Conservation (phyloP, 2,888 invertebrate species). For the Oegoconia quadripuncta region DNA sequence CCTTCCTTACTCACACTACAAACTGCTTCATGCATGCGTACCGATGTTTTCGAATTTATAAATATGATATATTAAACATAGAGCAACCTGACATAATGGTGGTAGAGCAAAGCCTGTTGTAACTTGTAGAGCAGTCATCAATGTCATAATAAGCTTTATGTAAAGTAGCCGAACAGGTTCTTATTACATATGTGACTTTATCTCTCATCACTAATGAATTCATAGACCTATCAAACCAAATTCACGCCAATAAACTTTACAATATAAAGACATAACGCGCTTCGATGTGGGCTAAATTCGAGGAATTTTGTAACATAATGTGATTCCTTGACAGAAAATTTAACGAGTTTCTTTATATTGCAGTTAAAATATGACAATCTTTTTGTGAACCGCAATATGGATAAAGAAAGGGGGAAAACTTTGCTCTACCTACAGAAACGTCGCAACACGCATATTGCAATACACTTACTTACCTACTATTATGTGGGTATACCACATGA, state of each 20-base stretch:
- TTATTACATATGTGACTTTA: too few species aligned
- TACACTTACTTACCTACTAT: too few species aligned
- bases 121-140: slow-evolving; percentile 8
- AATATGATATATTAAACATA: slow-evolving; percentile 23
- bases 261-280: too few species aligned
- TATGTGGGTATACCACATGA: too few species aligned
- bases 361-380: slow-evolving; percentile 28
- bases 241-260: too few species aligned
- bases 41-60: slow-evolving; percentile 5
- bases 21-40: slow-evolving; percentile 16
- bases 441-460: too few species aligned
- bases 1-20: slow-evolving; percentile 37
- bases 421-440: background rate
- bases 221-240: too few species aligned
- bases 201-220: too few species aligned
- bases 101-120: slow-evolving; percentile 17
- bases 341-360: slow-evolving; percentile 26
- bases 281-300: background rate
- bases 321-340: slow-evolving; percentile 1
- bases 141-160: slow-evolving; percentile 14
- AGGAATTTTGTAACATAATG: background rate
- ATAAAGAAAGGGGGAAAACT: slow-evolving; percentile 17
- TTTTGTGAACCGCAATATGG: slow-evolving; percentile 21
- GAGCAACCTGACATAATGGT: slow-evolving; percentile 26
- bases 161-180: slow-evolving; percentile 1